These are phyloP conservation scores for Thryonomys swinderianus DNA, from an alignment of 2,113 vertebrate genomes.

Conservation along the genomic window DNA sequence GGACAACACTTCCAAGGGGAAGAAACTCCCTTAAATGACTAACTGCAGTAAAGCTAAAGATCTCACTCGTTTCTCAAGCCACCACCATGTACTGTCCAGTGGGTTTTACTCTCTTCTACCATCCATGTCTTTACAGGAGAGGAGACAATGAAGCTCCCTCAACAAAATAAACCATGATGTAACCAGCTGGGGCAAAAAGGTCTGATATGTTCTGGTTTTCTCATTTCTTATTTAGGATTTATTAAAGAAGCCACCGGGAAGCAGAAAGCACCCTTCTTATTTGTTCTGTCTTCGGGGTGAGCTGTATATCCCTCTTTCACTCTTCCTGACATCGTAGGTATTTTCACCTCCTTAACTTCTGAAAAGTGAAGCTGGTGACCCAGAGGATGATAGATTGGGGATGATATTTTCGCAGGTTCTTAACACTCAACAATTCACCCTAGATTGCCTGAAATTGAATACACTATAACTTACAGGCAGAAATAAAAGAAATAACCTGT, in stretches of 20 bases:
- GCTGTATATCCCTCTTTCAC: not conserved
- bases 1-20: not conserved
- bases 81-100: not conserved
- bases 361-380: not conserved
- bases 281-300: not conserved
- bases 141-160: not conserved
- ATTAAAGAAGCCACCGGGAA: not conserved
- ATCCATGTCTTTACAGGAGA: not conserved
- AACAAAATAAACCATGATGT: not conserved
- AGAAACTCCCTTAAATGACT: not conserved
- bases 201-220: not conserved
- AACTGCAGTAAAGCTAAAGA: not conserved
- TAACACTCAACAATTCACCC: slow-evolving; percentile 29
- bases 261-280: not conserved
- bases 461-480: not conserved
- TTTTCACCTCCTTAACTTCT: not conserved
- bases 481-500: slow-evolving; percentile 25
- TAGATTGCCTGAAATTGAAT: slow-evolving; percentile 52
- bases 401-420: not conserved
- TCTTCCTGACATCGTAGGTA: not conserved
- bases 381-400: not conserved
- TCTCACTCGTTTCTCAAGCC: not conserved
- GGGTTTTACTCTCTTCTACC: not conserved
- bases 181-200: not conserved
- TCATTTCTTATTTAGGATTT: slow-evolving; percentile 34